phyloP scores from a whole-genome alignment of 2,888 invertebrate genomes.

The Oscheius sp. region DNA sequence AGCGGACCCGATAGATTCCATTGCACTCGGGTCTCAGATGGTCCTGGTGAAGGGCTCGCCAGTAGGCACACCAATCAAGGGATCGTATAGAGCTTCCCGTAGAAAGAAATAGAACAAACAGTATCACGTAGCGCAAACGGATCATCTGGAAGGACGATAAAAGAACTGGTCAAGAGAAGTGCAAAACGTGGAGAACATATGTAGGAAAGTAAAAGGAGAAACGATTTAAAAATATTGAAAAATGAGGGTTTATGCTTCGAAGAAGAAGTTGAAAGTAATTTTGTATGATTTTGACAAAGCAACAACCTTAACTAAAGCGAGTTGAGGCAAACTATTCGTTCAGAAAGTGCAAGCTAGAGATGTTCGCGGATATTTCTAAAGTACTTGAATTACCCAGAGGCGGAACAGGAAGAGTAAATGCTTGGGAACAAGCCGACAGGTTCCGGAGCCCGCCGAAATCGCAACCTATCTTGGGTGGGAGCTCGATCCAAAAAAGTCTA shows the following conservation, averaged over 20 bases:
- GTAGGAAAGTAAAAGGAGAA: neutral
- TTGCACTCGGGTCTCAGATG: constrained; percentile 50
- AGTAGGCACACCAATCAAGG: constrained; percentile 54
- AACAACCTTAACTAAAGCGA: no score
- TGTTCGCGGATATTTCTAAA: no score
- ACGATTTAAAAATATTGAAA: neutral
- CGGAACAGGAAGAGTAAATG: constrained; percentile 25
- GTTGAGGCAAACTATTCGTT: no score
- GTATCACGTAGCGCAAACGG: constrained; percentile 22
- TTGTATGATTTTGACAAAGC: no score
- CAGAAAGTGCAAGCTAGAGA: no score
- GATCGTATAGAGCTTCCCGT: constrained; percentile 29
- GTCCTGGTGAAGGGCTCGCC: constrained; percentile 48
- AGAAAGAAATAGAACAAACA: constrained; percentile 27
- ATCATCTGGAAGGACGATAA: constrained; percentile 16
- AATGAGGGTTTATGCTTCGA: no score
- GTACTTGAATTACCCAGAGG: neutral
- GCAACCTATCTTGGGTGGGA: constrained; percentile 35
- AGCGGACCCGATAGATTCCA: constrained; percentile 47
- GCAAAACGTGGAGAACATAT: neutral
- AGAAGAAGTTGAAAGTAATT: no score
- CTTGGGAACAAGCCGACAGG: constrained; percentile 28
- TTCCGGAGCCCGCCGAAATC: constrained; percentile 28
- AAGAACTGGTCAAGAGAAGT: constrained; percentile 5
- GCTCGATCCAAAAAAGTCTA: constrained; percentile 28